Base-by-base conservation (phyloP, 2,113 vertebrate species). In the Gallinago undulata region DNA sequence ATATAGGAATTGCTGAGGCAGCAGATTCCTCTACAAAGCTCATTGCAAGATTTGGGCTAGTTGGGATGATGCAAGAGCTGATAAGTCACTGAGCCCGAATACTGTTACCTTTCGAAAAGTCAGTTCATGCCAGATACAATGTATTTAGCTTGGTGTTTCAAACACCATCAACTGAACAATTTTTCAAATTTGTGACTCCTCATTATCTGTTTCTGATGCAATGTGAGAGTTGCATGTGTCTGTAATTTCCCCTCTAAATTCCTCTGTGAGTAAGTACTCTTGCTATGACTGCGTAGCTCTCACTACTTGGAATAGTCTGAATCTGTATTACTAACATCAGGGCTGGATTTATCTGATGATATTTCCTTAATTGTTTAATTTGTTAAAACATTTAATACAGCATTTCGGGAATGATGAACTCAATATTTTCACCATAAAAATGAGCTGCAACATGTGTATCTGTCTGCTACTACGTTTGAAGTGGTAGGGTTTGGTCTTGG, bases 341-440 rank as follows among this genome's bases (percentile, higher is more conserved):
- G 33, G 22, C 56, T 59, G 13, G 51, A 92, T 93, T 89, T 92
- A 70, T 83, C 47, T 59, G 60, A 70, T 57, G 41, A 6, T 60
- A 78, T 47, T 93, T 89, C 12, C 70, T 59, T 82, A 93, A 47
- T 75, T 59, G 4, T 84, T 90, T 73, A 64, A 76, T 92, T 89
- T 84, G 56, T 89, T 82, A 64, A 75, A 85, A 55, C 22, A 51
- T 56, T 87, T 82, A 78, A 84, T 78, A 84, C 39, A 63, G 70
- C 8, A 19, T 19, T 79, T 84, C 47, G 81, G 53, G 30, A 79
- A 72, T 62, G 4, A 78, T 24, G 11, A n/a, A 50, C 35, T 87
- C 13, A 14, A 10, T 79, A 79, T 87, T 94, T 89, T 70, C 33
- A 30, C 47, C 31, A 37, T 64, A 39, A 89, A 95, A 94, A 56